These are phyloP conservation scores for Idaea aversata DNA, from an alignment of 2,888 invertebrate genomes.

Conservation along the genomic window DNA sequence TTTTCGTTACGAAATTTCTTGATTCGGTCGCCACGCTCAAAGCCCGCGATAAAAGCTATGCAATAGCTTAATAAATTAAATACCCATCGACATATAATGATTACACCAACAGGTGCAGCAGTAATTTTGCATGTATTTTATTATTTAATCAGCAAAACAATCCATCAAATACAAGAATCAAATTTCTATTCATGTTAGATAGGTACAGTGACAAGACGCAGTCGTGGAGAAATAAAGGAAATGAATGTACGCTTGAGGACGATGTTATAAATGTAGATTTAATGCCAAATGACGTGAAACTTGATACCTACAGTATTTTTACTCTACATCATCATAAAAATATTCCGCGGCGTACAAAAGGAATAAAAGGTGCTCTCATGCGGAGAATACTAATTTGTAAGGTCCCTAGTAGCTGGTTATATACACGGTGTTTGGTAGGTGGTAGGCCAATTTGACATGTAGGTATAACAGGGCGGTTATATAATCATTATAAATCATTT, in stretches of 20 bases:
- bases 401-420: background rate
- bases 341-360: slow-evolving; percentile 20
- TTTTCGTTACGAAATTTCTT: too few species aligned
- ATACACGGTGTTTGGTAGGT: too few species aligned
- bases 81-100: too few species aligned
- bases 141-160: slow-evolving; percentile 42
- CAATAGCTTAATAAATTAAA: too few species aligned
- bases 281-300: slow-evolving; percentile 41
- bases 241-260: slow-evolving; percentile 34
- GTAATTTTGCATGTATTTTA: background rate
- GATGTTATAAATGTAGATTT: slow-evolving; percentile 51
- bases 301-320: slow-evolving; percentile 15
- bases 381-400: background rate
- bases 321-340: slow-evolving; percentile 22
- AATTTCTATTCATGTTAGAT: slow-evolving; percentile 36
- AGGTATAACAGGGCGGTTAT: too few species aligned
- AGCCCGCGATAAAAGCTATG: too few species aligned
- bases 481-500: too few species aligned
- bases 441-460: too few species aligned
- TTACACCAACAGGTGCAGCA: background rate
- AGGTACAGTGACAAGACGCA: slow-evolving; percentile 54
- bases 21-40: too few species aligned
- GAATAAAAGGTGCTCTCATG: background rate
- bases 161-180: slow-evolving; percentile 31
- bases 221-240: slow-evolving; percentile 38